Base-by-base conservation (phyloP, 2,888 invertebrate genomes). In the Limnephilus lunatus region DNA sequence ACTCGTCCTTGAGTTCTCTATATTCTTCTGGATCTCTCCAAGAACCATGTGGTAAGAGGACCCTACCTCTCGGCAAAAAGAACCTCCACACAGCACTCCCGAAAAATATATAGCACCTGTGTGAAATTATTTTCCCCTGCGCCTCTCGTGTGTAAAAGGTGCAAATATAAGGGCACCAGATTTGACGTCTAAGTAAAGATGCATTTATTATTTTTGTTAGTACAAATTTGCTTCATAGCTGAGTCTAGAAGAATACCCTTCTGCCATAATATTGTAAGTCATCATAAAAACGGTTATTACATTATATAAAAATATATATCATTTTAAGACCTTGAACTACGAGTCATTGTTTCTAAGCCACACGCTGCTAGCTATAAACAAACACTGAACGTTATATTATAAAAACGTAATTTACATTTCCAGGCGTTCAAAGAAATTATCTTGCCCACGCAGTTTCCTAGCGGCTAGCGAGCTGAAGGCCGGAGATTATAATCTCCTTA, bases 321-420 rank as follows among this genome's bases (percentile, higher is more conserved):
- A 25, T 25, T 68, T n/a, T 25, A 5, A 82, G 32, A 31, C 32
- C 30, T 82, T 82, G 82, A 31, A 82, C 82, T 15, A 82, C 31
- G 15, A 82, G 31, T 31, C 30, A 82, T 82, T 31, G 3, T 31
- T 82, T 82, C 4, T 19, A 32, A 14, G 82, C 82, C 82, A 14
- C 30, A 82, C 31, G 30, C 85, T 44, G 44, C 44, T 48, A n/a
- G 85, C 44, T 19, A 30, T 86, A 44, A 86, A 44, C 39, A 44
- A 86, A 86, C 85, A 86, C n/a, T 39, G 85, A 14, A 0, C 85
- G 85, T 44, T 48, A 68, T 86, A 48, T 86, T 86, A 86, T 30
- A 86, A 86, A 86, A 86, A 86, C 48, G 12, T 86, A 30, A 86
- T 86, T 86, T 86, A 86, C 85, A 86, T 86, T 86, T 86, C n/a